Percentiles rank a stretch among this genome's conserved stretches.
Conservation (phyloP, 1,140 invertebrate species). For the Lordiphosa collinella region DNA sequence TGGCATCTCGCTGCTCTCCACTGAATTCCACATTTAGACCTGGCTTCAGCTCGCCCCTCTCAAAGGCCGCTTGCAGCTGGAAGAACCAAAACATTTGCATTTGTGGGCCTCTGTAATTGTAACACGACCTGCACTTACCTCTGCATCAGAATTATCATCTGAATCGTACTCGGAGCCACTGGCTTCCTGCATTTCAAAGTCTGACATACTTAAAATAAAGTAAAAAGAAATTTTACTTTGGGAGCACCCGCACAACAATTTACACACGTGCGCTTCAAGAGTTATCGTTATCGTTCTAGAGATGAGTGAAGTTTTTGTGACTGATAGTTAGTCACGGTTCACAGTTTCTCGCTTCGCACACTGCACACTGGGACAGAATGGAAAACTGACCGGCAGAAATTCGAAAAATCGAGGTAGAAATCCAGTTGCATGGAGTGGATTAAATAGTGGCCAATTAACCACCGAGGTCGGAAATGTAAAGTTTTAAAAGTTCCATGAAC, state of each 20-base stretch:
- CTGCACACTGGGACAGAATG: too few relatives aligned
- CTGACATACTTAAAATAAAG: conserved; percentile 45
- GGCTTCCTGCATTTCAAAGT: conserved; percentile 59
- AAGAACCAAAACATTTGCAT: conserved; percentile 19
- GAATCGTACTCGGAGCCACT: conserved; percentile 67
- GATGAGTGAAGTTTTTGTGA: not conserved
- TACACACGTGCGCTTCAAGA: conserved; percentile 49
- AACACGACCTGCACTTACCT: conserved; percentile 27
- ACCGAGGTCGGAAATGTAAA: too few relatives aligned
- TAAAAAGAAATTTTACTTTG: conserved; percentile 41
- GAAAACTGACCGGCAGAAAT: too few relatives aligned
- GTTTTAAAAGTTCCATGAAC: too few relatives aligned
- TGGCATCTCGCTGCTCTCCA: conserved; percentile 81
- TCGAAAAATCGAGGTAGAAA: too few relatives aligned
- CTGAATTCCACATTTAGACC: conserved; percentile 88
- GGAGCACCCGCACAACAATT: too few relatives aligned
- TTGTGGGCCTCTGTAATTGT: too few relatives aligned
- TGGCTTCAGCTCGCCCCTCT: conserved; percentile 88
- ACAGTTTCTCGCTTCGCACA: not conserved
- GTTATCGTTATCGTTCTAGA: conserved; percentile 18
- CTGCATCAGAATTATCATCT: conserved; percentile 70
- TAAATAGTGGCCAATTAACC: too few relatives aligned
- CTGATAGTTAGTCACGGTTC: not conserved
- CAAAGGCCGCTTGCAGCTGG: conserved; percentile 92
- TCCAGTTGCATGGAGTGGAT: too few relatives aligned